Evolutionary conservation across 2,113 vertebrate species (phyloP).

Genomic region (Tylochromis polylepis): DNA sequence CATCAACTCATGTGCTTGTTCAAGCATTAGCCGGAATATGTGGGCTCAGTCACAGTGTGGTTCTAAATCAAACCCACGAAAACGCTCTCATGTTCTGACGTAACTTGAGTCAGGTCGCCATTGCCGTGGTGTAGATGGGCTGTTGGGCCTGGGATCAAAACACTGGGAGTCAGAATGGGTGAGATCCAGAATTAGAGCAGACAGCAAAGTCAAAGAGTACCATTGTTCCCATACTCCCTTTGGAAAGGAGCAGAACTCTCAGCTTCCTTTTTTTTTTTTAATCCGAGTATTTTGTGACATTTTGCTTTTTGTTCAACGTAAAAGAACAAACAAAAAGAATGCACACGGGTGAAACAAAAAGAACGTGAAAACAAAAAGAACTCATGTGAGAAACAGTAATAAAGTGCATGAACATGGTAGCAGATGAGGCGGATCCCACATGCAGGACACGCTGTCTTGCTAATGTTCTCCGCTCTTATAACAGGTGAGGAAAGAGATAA

Average conservation of each 20-base stretch:
- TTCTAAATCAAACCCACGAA: slow-evolving; percentile 27
- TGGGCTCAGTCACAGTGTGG: slow-evolving; percentile 10
- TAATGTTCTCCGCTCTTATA: slow-evolving; percentile 2
- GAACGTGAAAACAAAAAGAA: background rate
- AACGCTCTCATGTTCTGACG: slow-evolving; percentile 8
- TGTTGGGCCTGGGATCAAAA: slow-evolving; percentile 23
- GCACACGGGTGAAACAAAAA: background rate
- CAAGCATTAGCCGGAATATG: slow-evolving; percentile 1
- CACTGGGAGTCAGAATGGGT: slow-evolving; percentile 14
- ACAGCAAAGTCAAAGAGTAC: slow-evolving; percentile 42
- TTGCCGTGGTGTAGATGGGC: background rate
- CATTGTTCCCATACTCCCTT: slow-evolving; percentile 38
- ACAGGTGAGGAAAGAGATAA: slow-evolving; percentile 27
- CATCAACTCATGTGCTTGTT: slow-evolving; percentile 7
- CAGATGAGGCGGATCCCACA: background rate
- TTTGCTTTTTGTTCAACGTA: background rate
- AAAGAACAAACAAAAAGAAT: background rate
- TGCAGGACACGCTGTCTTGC: background rate
- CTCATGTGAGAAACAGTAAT: slow-evolving; percentile 8
- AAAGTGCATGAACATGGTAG: slow-evolving; percentile 3
- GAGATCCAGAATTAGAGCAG: slow-evolving; percentile 19
- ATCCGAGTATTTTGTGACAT: background rate
- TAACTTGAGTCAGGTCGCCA: background rate
- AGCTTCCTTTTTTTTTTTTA: slow-evolving; percentile 9
- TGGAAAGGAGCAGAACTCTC: slow-evolving; percentile 12